These are phyloP conservation scores for Leptestheria dahalacensis DNA, from an alignment of 1,140 invertebrate species.

Conservation along the genomic window DNA sequence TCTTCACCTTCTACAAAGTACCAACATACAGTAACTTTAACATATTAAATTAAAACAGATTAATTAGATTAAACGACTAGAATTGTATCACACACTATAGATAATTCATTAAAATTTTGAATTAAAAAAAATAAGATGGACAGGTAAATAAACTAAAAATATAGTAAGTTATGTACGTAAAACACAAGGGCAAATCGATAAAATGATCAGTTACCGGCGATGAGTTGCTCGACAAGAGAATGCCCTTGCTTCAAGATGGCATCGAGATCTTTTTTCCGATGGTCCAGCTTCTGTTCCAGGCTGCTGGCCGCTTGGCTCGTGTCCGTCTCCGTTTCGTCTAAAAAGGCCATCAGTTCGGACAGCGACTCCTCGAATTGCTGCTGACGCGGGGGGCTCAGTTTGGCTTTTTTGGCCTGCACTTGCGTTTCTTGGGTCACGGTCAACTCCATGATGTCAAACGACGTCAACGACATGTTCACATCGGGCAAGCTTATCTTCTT, in stretches of 20 bases:
- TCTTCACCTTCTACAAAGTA: slow-evolving; percentile 27
- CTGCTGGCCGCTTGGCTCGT: too few species aligned
- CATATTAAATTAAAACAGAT: too few species aligned
- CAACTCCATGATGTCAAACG: background rate
- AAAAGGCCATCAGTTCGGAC: too few species aligned
- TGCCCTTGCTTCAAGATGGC: background rate
- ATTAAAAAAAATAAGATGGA: background rate
- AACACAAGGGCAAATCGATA: too few species aligned
- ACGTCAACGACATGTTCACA: background rate
- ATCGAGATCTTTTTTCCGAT: background rate
- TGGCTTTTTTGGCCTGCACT: too few species aligned
- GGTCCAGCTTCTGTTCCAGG: slow-evolving; percentile 3
- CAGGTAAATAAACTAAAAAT: background rate
- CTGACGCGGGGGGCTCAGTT: too few species aligned
- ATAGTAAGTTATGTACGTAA: background rate
- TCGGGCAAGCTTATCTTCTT: background rate
- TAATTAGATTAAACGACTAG: too few species aligned
- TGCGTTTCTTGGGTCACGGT: background rate
- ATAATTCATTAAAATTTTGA: slow-evolving; percentile 15
- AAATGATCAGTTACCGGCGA: background rate
- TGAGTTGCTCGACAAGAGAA: background rate
- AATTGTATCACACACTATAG: too few species aligned
- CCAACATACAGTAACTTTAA: too few species aligned
- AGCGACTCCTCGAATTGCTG: too few species aligned
- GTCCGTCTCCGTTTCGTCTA: background rate